These are phyloP conservation scores for Pammene fasciana DNA, from an alignment of 2,888 invertebrate genomes.

Conservation along the genomic window DNA sequence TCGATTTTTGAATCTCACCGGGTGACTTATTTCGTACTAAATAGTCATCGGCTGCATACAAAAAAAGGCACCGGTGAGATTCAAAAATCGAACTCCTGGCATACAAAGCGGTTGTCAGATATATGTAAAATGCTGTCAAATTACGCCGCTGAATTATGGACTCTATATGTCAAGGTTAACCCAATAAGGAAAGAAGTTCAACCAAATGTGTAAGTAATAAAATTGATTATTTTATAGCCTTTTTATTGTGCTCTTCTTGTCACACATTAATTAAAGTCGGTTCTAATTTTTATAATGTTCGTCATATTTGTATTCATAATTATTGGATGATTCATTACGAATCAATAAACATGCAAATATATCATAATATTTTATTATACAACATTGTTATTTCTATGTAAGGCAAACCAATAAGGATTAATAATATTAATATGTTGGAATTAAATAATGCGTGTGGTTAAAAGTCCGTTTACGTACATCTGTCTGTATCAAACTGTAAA, in stretches of 20 bases:
- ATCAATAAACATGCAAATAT: constrained; percentile 12
- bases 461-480: no score
- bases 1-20: no score
- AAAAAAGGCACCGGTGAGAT: no score
- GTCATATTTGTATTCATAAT: constrained; percentile 5
- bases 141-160: no score
- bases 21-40: no score
- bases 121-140: no score
- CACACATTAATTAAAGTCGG: constrained; percentile 13
- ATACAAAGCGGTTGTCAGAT: no score
- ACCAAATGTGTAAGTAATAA: not conserved
- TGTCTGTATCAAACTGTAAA: no score
- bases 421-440: not conserved
- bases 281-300: not conserved
- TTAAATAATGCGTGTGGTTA: no score
- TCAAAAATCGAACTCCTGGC: no score
- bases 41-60: no score
- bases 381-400: not conserved
- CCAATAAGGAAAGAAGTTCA: constrained; percentile 25
- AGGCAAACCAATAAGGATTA: not conserved
- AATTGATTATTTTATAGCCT: not conserved
- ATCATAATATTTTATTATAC: constrained; percentile 2
- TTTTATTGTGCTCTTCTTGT: not conserved
- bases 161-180: constrained; percentile 22
- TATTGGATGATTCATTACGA: constrained; percentile 4